Evolutionary conservation across 2,888 invertebrate species (phyloP).

Genomic region (Cancer borealis): DNA sequence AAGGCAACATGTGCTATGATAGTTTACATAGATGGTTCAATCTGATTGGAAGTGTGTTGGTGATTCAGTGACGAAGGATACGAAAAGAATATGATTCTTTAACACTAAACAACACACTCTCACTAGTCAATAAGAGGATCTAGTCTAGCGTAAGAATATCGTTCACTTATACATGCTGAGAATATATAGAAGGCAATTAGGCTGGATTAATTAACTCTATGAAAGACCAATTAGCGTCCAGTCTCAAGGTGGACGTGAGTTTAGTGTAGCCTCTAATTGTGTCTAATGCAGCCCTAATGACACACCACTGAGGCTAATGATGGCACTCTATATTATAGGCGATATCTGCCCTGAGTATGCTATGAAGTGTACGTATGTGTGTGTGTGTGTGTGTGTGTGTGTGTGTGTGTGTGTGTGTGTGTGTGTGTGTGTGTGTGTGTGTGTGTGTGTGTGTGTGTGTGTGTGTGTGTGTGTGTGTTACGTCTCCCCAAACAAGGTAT

Average conservation of each 20-base stretch:
- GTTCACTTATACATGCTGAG: neutral
- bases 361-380: neutral
- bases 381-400: too few relatives aligned
- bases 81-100: too few relatives aligned
- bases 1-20: too few relatives aligned
- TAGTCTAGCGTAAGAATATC: neutral
- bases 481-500: too few relatives aligned
- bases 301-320: neutral
- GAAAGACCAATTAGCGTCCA: neutral
- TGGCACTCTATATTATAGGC: neutral
- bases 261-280: neutral
- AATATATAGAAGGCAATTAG: neutral
- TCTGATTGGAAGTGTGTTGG: too few relatives aligned
- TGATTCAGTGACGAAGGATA: too few relatives aligned
- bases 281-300: neutral
- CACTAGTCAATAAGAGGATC: neutral
- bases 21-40: too few relatives aligned
- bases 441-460: too few relatives aligned
- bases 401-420: too few relatives aligned
- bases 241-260: neutral
- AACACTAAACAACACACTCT: too few relatives aligned
- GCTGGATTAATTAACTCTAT: neutral
- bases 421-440: too few relatives aligned
- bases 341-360: neutral
- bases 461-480: too few relatives aligned